Evolutionary conservation across 2,113 vertebrate species (phyloP).

Genomic region (Lichenostomus cassidix): DNA sequence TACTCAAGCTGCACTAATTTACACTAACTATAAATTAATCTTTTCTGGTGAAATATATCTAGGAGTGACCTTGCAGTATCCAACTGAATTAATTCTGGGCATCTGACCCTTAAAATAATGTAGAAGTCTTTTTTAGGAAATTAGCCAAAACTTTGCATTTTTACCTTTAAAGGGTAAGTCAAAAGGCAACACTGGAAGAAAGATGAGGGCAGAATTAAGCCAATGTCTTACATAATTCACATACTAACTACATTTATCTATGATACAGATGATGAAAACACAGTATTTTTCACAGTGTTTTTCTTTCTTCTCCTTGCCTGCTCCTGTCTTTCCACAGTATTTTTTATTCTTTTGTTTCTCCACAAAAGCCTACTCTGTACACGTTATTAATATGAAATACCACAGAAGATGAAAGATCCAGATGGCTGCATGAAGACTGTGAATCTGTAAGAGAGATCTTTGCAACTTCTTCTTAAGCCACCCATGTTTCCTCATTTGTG

Average conservation of each 20-base stretch:
- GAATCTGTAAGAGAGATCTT: background rate
- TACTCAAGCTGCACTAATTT: slow-evolving; percentile 48
- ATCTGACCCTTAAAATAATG: background rate
- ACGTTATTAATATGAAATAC: background rate
- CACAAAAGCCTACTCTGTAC: background rate
- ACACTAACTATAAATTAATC: slow-evolving; percentile 37
- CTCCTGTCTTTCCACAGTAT: background rate
- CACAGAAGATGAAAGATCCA: background rate
- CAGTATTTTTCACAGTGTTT: background rate
- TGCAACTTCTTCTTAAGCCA: background rate
- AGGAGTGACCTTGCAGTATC: background rate
- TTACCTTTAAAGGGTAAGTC: background rate
- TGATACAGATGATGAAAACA: background rate
- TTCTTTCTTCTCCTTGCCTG: background rate
- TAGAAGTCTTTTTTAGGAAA: background rate
- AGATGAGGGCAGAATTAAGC: background rate
- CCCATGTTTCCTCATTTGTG: background rate
- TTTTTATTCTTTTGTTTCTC: background rate
- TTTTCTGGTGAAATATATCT: background rate
- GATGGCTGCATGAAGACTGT: background rate
- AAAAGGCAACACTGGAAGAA: background rate
- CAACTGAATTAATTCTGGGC: background rate
- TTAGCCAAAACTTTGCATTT: background rate
- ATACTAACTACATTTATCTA: background rate
- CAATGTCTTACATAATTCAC: background rate